These are phyloP conservation scores for Rostratula benghalensis DNA, from an alignment of 2,113 vertebrate genomes.

Conservation along the genomic window DNA sequence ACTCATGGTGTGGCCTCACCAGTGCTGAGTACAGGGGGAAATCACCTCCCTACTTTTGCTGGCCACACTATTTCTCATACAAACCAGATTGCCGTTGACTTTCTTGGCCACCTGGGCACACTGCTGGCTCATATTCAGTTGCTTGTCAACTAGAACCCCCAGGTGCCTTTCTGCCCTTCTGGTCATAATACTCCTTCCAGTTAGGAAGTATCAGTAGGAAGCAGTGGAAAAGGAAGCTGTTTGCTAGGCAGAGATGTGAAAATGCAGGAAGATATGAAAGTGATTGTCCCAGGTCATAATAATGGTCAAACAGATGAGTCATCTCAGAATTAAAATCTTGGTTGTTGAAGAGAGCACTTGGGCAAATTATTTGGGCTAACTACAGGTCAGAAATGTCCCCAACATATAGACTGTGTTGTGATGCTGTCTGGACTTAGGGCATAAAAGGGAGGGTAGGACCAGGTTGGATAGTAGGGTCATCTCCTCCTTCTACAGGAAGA, in stretches of 20 bases:
- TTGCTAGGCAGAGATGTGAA: not conserved
- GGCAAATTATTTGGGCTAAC: not conserved
- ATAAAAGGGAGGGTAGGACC: not conserved
- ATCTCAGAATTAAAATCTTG: not conserved
- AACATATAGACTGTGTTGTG: not conserved
- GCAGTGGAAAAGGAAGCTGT: not conserved
- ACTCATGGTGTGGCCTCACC: too few relatives aligned
- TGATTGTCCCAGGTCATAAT: rapidly evolving
- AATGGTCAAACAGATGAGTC: not conserved
- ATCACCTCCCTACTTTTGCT: too few relatives aligned
- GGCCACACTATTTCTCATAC: too few relatives aligned
- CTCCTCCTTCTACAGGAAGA: not conserved
- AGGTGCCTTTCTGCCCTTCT: not conserved
- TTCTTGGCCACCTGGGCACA: too few relatives aligned
- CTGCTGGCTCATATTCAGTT: too few relatives aligned
- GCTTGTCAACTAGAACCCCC: too few relatives aligned
- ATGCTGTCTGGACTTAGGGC: not conserved
- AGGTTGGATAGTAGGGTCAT: not conserved
- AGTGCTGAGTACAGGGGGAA: too few relatives aligned
- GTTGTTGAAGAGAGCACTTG: not conserved
- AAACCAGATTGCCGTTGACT: too few relatives aligned
- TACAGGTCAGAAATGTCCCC: not conserved
- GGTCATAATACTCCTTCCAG: not conserved
- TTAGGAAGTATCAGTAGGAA: not conserved
- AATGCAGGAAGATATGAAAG: not conserved